Evolutionary conservation across 2,113 vertebrate species (phyloP), one percentile per base, ranked within the genome.

Genomic region (Crypturellus undulatus): DNA sequence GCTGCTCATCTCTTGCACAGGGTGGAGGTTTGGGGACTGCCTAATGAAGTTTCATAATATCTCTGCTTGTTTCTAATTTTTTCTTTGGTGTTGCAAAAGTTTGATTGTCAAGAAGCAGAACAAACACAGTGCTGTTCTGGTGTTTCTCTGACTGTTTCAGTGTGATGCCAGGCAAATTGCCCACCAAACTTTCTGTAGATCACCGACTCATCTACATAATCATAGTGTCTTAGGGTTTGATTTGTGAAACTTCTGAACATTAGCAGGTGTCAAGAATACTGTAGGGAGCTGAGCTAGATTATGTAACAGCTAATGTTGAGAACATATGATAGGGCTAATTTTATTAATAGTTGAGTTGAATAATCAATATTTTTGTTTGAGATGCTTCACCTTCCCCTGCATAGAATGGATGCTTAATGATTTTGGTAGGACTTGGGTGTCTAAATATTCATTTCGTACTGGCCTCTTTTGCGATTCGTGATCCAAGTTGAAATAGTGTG

Each of bases 381-480:
- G 73, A 5, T 47, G 6, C 17, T 21, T 47, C 4, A 7, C 8
- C 13, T 9, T 49, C 19, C 3, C 0, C 0, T 11, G 3, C 21
- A 42, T 42, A 56, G 25, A 83, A 43, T 30, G 12, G 42, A 3
- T 40, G 3, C n/a, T 42, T 42, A 60, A 8, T 7, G 17, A 3
- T 32, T 56, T 34, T 49, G 12, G 14, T 70, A 30, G 49, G 8
- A 49, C 54, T 76, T 47, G 15, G 12, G 3, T 45, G 19, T 20
- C 28, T 78, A 78, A 58, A 32, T 32, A 17, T 32, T 32, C 16
- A 58, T 58, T 58, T 58, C 54, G 18, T 58, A 18, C 30, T 58
- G 54, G 28, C 28, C 28, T 58, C 16, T 58, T 54, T 54, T 58
- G 54, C 9, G 54, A 9, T 58, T 58, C 71, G 4, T 26, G 49